Conservation (phyloP, 2,888 invertebrate species). For the Brenthis hecate region DNA sequence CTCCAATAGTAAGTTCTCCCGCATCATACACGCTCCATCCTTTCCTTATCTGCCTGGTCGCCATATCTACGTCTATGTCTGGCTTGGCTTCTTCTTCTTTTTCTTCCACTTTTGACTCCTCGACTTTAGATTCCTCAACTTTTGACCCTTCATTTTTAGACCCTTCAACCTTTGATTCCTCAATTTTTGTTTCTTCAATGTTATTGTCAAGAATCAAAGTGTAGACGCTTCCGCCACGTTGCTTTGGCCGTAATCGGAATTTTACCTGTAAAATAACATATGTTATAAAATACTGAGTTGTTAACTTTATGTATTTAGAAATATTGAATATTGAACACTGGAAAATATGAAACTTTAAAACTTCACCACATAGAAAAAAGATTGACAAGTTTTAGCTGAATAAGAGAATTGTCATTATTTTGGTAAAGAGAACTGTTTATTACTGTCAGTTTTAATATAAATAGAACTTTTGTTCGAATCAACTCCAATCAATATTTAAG, state of each 20-base stretch:
- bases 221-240: constrained; percentile 68
- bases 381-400: too few relatives aligned
- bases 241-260: constrained; percentile 70
- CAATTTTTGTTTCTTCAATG: constrained; percentile 46
- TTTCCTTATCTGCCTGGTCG: constrained; percentile 72
- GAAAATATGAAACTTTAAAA: too few relatives aligned
- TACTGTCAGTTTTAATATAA: too few relatives aligned
- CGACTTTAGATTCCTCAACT: constrained; percentile 45
- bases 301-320: too few relatives aligned
- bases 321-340: background rate
- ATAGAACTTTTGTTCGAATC: too few relatives aligned
- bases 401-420: too few relatives aligned
- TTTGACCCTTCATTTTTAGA: constrained; percentile 43
- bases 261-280: constrained; percentile 57
- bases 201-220: constrained; percentile 62
- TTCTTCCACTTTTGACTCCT: constrained; percentile 47
- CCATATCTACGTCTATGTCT: constrained; percentile 64
- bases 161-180: constrained; percentile 38
- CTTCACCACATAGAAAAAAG: too few relatives aligned
- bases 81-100: constrained; percentile 51
- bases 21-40: constrained; percentile 92
- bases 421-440: too few relatives aligned
- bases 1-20: constrained; percentile 92
- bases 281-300: background rate
- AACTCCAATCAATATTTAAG: too few relatives aligned